Percentiles rank a stretch among this genome's conserved stretches.
These are phyloP conservation scores for Neogobius melanostomus DNA, from an alignment of 2,113 vertebrate genomes.

Conservation along the genomic window DNA sequence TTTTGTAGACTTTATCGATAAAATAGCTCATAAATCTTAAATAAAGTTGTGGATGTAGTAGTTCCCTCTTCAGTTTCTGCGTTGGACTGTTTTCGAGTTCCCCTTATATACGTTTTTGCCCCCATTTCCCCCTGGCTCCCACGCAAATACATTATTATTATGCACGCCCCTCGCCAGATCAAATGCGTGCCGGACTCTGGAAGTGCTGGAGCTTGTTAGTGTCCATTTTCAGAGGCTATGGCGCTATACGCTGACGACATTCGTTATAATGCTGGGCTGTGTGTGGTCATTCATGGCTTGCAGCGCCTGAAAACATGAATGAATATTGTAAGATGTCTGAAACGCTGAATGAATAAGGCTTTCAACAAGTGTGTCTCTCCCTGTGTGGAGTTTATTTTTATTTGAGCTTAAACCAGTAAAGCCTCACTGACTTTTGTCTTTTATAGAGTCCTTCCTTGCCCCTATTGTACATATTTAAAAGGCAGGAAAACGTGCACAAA, in stretches of 20 bases:
- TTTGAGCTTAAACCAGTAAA: too few relatives aligned
- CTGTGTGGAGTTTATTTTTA: too few relatives aligned
- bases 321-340: not conserved
- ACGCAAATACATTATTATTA: slow-evolving; percentile 13
- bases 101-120: slow-evolving; percentile 35
- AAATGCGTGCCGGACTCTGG: slow-evolving; percentile 25
- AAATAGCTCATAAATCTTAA: not conserved
- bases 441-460: too few relatives aligned
- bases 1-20: too few relatives aligned
- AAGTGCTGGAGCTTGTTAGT: slow-evolving; percentile 56
- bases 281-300: slow-evolving; percentile 14
- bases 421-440: too few relatives aligned
- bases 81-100: not conserved
- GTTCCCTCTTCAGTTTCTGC: not conserved
- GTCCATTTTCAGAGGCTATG: slow-evolving; percentile 31
- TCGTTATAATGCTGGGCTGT: slow-evolving; percentile 26
- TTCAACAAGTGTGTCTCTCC: too few relatives aligned
- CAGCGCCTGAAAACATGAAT: not conserved
- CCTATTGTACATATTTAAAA: too few relatives aligned
- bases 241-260: slow-evolving; percentile 42
- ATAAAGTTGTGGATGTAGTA: not conserved
- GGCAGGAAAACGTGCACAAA: too few relatives aligned
- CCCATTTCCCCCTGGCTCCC: not conserved
- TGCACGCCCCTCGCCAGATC: slow-evolving; percentile 44
- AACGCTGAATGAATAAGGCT: too few relatives aligned